These are phyloP conservation scores for Caenorhabditis becei DNA, from an alignment of 2,888 invertebrate species.

Conservation along the genomic window DNA sequence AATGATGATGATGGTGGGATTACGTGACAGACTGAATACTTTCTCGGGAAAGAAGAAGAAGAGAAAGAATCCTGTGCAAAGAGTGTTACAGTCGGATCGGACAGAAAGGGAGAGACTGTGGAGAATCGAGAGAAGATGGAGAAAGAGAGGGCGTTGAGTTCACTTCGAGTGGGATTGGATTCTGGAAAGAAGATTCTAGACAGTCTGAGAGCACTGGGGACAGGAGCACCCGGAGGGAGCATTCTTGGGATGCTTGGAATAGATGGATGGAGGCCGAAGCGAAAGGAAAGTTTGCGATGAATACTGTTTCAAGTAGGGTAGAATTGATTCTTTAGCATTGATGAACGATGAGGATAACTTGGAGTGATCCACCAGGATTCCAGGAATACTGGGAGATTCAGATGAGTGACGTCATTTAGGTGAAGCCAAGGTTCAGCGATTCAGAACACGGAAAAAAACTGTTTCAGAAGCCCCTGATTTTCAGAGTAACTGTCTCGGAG, in stretches of 20 bases:
- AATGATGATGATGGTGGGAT: not conserved
- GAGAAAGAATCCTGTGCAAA: not conserved
- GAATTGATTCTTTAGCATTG: too few relatives aligned
- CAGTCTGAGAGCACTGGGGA: not conserved
- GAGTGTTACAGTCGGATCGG: not conserved
- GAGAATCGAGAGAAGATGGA: not conserved
- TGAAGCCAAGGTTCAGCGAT: too few relatives aligned
- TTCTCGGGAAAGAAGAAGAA: not conserved
- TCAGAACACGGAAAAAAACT: too few relatives aligned
- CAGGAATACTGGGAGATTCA: too few relatives aligned
- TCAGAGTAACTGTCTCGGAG: too few relatives aligned
- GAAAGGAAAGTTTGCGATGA: too few relatives aligned
- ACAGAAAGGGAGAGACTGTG: not conserved
- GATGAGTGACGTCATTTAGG: too few relatives aligned
- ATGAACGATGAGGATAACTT: too few relatives aligned
- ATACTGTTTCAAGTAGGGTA: too few relatives aligned
- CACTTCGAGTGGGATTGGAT: slow-evolving; percentile 20
- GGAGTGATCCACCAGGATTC: too few relatives aligned
- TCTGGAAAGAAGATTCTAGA: not conserved
- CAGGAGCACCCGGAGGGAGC: not conserved
- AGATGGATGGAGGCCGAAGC: not conserved
- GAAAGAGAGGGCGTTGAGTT: slow-evolving; percentile 12
- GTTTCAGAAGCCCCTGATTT: too few relatives aligned
- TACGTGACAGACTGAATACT: not conserved
- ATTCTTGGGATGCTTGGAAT: not conserved